phyloP scores from a whole-genome alignment of 1,140 invertebrate genomes.

The Papilio polyxenes region DNA sequence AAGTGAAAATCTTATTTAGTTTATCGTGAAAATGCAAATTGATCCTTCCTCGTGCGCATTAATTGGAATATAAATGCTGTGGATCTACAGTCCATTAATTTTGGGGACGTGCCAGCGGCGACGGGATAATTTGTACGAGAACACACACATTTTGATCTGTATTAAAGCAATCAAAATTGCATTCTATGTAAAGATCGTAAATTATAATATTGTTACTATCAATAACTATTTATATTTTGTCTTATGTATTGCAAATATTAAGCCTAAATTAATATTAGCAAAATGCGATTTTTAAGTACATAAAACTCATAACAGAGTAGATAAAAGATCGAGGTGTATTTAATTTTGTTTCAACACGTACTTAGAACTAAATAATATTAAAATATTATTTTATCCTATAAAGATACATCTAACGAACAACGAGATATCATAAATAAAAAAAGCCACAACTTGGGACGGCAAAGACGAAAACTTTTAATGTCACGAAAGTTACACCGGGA shows the following conservation, averaged over 20 bases:
- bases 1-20: neutral
- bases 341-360: no score
- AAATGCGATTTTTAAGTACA: no score
- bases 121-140: neutral
- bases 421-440: neutral
- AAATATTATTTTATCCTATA: no score
- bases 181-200: neutral
- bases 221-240: no score
- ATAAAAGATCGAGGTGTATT: no score
- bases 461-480: neutral
- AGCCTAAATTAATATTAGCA: no score
- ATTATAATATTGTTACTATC: neutral
- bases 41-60: slow-evolving; percentile 5
- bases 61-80: slow-evolving; percentile 21
- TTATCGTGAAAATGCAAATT: slow-evolving; percentile 6
- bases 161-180: slow-evolving; percentile 15
- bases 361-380: no score
- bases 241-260: no score
- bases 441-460: neutral
- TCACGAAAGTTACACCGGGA: neutral
- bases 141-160: neutral
- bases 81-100: slow-evolving; percentile 21
- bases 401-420: no score
- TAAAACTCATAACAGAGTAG: no score
- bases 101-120: slow-evolving; percentile 7